Evolutionary conservation across 2,113 vertebrate genomes (phyloP).

Genomic region (Merops nubicus): DNA sequence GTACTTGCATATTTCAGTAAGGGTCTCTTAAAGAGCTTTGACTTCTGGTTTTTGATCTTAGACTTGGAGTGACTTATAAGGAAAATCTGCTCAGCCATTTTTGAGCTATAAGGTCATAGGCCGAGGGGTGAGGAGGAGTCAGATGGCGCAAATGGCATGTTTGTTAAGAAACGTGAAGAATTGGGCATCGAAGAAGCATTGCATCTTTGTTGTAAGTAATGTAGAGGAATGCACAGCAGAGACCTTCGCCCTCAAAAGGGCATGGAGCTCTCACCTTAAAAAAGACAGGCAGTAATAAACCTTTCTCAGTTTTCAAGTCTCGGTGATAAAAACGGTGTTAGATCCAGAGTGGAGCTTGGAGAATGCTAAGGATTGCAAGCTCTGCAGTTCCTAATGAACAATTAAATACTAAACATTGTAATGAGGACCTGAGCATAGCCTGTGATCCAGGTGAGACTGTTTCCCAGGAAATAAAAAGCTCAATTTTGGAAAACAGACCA

Average conservation of each 20-base stretch:
- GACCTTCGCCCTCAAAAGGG: slow-evolving; percentile 58
- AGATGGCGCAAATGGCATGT: slow-evolving; percentile 15
- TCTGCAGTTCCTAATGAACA: neutral
- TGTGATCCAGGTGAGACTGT: neutral
- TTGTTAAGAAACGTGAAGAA: slow-evolving; percentile 55
- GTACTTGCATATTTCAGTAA: neutral
- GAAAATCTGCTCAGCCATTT: slow-evolving; percentile 38
- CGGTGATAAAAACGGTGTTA: slow-evolving; percentile 19
- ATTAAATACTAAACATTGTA: neutral
- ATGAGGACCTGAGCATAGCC: neutral
- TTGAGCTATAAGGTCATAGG: slow-evolving; percentile 47
- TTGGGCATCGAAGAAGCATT: slow-evolving; percentile 24
- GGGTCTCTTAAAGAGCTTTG: neutral
- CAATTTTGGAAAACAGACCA: neutral
- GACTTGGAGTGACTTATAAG: neutral
- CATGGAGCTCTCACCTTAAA: slow-evolving; percentile 60
- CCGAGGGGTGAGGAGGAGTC: slow-evolving; percentile 27
- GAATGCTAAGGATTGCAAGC: neutral
- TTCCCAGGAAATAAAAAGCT: neutral
- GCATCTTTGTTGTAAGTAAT: slow-evolving; percentile 60
- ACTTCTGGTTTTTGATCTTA: neutral
- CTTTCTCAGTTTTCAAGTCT: slow-evolving; percentile 42
- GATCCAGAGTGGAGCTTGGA: neutral
- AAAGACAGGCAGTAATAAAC: slow-evolving; percentile 42
- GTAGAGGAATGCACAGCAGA: slow-evolving; percentile 65